phyloP scores from a whole-genome alignment of 2,797 vertebrate species.

The Pteropus rufus region DNA sequence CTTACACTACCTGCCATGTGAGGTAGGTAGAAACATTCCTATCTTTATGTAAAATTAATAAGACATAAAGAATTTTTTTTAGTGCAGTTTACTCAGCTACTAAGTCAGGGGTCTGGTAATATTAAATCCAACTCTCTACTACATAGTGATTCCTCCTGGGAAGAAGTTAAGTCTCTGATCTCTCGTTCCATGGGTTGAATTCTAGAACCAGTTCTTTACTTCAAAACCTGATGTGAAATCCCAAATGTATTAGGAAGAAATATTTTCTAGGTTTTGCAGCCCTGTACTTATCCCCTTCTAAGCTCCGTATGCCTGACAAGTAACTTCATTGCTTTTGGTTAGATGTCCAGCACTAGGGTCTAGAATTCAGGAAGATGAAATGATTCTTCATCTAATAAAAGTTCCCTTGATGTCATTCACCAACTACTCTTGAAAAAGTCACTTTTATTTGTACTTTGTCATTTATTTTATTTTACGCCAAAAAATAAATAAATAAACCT shows the following conservation, averaged over 20 bases:
- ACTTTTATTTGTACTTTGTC: conserved; percentile 56
- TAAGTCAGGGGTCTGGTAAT: background rate
- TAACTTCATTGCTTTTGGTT: background rate
- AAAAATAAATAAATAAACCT: conserved; percentile 41
- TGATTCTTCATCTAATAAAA: conserved; percentile 22
- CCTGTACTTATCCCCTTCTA: background rate
- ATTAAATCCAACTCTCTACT: background rate
- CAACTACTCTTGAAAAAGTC: background rate
- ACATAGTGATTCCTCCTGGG: background rate
- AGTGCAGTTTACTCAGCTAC: background rate
- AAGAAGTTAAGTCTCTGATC: background rate
- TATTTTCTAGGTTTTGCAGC: background rate
- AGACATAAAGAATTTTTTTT: background rate
- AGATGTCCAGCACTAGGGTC: background rate
- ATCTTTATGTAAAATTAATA: background rate
- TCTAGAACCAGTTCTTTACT: background rate
- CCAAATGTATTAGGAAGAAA: background rate
- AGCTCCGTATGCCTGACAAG: background rate
- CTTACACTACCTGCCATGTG: background rate
- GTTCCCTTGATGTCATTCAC: conserved; percentile 14
- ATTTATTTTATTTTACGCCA: conserved; percentile 45
- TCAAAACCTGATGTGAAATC: background rate
- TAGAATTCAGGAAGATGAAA: background rate
- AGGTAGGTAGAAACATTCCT: background rate
- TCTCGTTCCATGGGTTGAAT: background rate